Percentiles rank a stretch among this genome's conserved stretches.
phyloP scores from a whole-genome alignment of 2,113 vertebrate species.

The Thinocorus orbignyianus region DNA sequence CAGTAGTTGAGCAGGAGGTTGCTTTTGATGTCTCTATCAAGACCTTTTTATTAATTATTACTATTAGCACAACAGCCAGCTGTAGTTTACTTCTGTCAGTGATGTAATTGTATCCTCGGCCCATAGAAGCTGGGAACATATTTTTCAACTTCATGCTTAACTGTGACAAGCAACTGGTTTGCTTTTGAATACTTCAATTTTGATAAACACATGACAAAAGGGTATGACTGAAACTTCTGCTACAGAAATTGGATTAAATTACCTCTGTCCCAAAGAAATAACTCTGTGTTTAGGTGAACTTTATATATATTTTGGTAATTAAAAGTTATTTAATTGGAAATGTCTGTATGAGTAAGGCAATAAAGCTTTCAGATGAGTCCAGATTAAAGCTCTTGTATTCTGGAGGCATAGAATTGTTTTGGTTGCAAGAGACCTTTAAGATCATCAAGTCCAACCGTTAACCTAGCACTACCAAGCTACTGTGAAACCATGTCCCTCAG shows the following conservation, averaged over 20 bases:
- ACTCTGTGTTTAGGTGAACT: neutral
- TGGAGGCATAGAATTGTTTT: neutral
- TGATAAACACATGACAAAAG: neutral
- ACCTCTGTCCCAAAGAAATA: neutral
- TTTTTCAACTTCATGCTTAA: neutral
- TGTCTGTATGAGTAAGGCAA: neutral
- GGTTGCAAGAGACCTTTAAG: neutral
- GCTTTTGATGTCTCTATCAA: rapidly evolving
- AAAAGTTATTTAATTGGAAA: neutral
- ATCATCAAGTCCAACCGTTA: neutral
- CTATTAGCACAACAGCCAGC: neutral
- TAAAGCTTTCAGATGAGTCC: neutral
- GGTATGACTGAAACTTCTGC: neutral
- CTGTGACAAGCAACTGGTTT: neutral
- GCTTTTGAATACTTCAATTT: neutral
- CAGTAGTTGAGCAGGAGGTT: neutral
- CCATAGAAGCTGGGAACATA: neutral
- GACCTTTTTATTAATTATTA: neutral
- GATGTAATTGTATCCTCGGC: neutral
- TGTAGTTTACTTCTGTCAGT: neutral
- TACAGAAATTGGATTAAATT: neutral
- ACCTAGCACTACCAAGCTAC: neutral
- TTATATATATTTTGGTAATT: rapidly evolving
- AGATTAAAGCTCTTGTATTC: neutral
- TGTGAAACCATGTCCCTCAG: neutral